Evolutionary conservation across 1,140 invertebrate species (phyloP), one percentile per base, ranked within the genome.

Genomic region (Hestina assimilis): DNA sequence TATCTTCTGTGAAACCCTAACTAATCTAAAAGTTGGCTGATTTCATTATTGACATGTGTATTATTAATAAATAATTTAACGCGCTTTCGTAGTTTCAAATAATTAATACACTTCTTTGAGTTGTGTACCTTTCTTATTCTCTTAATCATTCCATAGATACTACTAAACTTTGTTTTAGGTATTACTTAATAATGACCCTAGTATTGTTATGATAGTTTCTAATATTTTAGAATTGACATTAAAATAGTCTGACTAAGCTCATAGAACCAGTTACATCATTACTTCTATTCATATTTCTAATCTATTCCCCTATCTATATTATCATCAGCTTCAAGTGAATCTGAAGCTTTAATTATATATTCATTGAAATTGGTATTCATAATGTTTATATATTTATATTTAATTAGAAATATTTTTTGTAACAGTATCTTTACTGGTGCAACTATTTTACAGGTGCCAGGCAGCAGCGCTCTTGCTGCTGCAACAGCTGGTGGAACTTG

Each of bases 391-490:
- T n/a, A n/a, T n/a, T n/a, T n/a, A n/a, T n/a, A n/a, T n/a, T n/a
- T n/a, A n/a, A n/a, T n/a, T n/a, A n/a, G n/a, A n/a, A n/a, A n/a
- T n/a, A n/a, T n/a, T n/a, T n/a, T n/a, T n/a, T n/a, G n/a, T n/a
- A n/a, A n/a, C n/a, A n/a, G n/a, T n/a, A n/a, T n/a, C n/a, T n/a
- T n/a, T n/a, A n/a, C n/a, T n/a, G n/a, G n/a, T 17, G 15, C 5
- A 15, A 4, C 8, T 53, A 19, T 47, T 62, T 28, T n/a, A 23
- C 70, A 89, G 88, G 94, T 95, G 23, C 94, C 94, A 1, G 94
- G 94, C 8, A 94, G 93, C 24, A 94, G 93, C 15, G 93, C 93
- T 0, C 93, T 94, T 75, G 90, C 92, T 11, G 91, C 92, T 52
- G 90, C 87, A 3, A 72, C 83, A 6, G 87, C 88, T 2, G 86